Conservation (phyloP, 2,113 vertebrate species). For the Eudyptes chrysolophus region DNA sequence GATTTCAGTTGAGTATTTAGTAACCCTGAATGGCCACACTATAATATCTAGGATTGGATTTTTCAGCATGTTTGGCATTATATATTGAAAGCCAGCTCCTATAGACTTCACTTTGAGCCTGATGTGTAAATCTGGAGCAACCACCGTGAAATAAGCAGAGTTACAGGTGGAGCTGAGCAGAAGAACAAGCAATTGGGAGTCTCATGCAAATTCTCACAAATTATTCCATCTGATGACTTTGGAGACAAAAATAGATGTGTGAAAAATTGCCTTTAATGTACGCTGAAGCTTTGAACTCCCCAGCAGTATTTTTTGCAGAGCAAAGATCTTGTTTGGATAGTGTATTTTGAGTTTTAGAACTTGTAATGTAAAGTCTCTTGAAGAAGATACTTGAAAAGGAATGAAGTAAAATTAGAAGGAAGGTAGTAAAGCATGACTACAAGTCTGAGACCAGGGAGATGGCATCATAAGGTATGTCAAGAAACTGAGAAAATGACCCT, state of each 20-base stretch:
- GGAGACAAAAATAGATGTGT: constrained; percentile 13
- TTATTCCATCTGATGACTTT: neutral
- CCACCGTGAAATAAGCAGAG: neutral
- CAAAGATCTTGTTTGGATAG: neutral
- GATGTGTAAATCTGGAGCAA: neutral
- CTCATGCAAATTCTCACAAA: neutral
- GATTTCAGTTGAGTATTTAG: neutral
- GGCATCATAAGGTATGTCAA: neutral
- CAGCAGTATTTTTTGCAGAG: neutral
- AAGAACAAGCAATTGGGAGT: neutral
- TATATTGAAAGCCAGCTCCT: neutral
- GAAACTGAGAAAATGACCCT: neutral
- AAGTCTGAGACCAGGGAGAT: neutral
- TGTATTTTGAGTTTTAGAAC: neutral
- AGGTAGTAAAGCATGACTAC: neutral
- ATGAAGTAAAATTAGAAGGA: neutral
- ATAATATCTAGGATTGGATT: neutral
- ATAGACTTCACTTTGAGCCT: neutral
- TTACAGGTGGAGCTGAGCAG: neutral
- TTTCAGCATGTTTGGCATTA: neutral
- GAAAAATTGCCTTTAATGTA: constrained; percentile 24
- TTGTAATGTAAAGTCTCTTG: neutral
- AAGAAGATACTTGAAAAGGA: neutral
- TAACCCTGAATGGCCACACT: neutral
- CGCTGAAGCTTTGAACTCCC: neutral